Conservation (phyloP, 2,888 invertebrate genomes). For the Tuberolachnus salignus region DNA sequence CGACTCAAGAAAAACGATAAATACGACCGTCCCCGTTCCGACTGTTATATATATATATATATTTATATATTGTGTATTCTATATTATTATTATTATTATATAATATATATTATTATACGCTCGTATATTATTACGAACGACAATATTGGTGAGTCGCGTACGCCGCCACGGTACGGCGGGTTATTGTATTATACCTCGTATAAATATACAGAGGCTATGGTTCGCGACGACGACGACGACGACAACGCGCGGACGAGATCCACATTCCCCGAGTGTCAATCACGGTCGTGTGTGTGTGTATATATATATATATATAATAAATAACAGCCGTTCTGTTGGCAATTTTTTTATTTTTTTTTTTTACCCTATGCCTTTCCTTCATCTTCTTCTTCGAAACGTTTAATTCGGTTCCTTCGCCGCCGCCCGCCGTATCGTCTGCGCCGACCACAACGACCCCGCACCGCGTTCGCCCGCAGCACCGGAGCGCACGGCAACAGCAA, state of each 20-base stretch:
- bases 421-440: slow-evolving; percentile 26
- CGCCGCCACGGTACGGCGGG: background rate
- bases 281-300: slow-evolving; percentile 25
- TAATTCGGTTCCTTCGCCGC: slow-evolving; percentile 49
- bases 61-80: too few relatives aligned
- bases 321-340: slow-evolving; percentile 45
- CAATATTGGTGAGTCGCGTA: slow-evolving; percentile 45
- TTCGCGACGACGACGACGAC: background rate
- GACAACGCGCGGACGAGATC: slow-evolving; percentile 45
- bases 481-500: background rate
- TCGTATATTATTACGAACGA: slow-evolving; percentile 15
- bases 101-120: too few relatives aligned
- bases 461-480: background rate
- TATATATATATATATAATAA: slow-evolving; percentile 31
- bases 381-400: slow-evolving; percentile 56
- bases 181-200: background rate
- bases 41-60: background rate
- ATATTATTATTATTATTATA: too few relatives aligned
- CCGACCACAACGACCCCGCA: background rate
- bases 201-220: background rate
- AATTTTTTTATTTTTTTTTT: slow-evolving; percentile 12
- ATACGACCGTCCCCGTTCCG: background rate
- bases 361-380: slow-evolving; percentile 7
- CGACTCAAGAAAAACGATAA: background rate
- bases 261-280: slow-evolving; percentile 56